Evolutionary conservation across 2,888 invertebrate species (phyloP), one percentile per base, ranked within the genome.

Genomic region (Macaria notata): DNA sequence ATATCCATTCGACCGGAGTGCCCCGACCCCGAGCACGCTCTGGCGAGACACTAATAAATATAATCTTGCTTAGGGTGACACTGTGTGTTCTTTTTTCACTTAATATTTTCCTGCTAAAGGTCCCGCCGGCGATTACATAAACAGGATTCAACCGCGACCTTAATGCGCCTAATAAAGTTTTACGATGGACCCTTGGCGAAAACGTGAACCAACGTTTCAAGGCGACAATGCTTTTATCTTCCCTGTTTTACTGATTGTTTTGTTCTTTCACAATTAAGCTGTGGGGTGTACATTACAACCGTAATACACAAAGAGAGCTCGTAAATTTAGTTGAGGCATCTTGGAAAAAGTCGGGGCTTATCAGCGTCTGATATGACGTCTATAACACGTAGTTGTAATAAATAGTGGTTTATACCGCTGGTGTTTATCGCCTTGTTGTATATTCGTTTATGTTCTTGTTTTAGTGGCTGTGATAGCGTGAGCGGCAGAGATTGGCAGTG

Each of bases 81-180:
- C 81, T 83, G 82, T 84, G 83, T 86, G 81, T 85, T 82, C 82
- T 83, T 85, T 88, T 88, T 89, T 87, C 88, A 90, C 88, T 89
- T 88, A 88, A 89, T 90, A 89, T 90, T 89, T 88, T 83, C 82
- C 79, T 82, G 82, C 73, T 84, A 86, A 86, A 88, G 88, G 88
- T 88, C 86, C 89, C 78, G 78, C 79, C 83, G 88, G 84, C 88
- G 89, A 90, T 91, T 91, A 91, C 90, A 90, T 89, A 90, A 89
- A 90, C 89, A 90, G 88, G 89, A 89, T 88, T 88, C 89, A 88
- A 89, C 89, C 87, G 84, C 87, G 88, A 88, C 88, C 90, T 87
- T 90, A 89, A 90, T 89, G 87, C 84, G 86, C 78, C 87, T 90
- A 90, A 90, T 90, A 90, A 90, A 90, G 88, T 89, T 90, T 90